These are phyloP conservation scores for Brachionus paranguensis DNA, from an alignment of 1,140 invertebrate species.

Conservation along the genomic window DNA sequence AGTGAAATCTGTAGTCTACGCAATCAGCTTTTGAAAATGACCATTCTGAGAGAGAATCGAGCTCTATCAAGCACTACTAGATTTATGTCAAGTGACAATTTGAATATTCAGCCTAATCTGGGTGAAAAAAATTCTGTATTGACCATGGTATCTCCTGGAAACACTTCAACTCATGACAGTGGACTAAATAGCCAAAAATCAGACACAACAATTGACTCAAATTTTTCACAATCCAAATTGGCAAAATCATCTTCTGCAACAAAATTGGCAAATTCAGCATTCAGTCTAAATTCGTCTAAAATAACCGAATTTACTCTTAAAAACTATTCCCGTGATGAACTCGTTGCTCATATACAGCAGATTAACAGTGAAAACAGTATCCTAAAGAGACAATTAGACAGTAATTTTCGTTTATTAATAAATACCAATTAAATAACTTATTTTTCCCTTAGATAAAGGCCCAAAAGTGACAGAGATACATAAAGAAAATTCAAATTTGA, in stretches of 20 bases:
- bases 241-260: neutral
- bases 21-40: neutral
- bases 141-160: neutral
- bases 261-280: neutral
- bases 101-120: neutral
- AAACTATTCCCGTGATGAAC: neutral
- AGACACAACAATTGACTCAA: neutral
- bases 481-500: constrained; percentile 9
- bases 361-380: neutral
- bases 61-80: neutral
- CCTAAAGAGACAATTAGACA: constrained; percentile 6
- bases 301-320: neutral
- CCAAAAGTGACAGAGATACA: constrained; percentile 10
- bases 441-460: neutral
- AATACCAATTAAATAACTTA: too few species aligned
- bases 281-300: neutral
- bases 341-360: neutral
- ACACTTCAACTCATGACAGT: neutral
- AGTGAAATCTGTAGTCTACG: neutral
- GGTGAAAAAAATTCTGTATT: neutral
- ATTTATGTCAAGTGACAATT: neutral
- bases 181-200: constrained; percentile 20
- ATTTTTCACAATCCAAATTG: neutral
- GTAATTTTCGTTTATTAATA: neutral
- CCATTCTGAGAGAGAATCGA: constrained; percentile 14